A percentile compares a stretch with the other conserved stretches of the same genome.
Conservation (phyloP, 2,113 vertebrate species). For the Scomber colias region DNA sequence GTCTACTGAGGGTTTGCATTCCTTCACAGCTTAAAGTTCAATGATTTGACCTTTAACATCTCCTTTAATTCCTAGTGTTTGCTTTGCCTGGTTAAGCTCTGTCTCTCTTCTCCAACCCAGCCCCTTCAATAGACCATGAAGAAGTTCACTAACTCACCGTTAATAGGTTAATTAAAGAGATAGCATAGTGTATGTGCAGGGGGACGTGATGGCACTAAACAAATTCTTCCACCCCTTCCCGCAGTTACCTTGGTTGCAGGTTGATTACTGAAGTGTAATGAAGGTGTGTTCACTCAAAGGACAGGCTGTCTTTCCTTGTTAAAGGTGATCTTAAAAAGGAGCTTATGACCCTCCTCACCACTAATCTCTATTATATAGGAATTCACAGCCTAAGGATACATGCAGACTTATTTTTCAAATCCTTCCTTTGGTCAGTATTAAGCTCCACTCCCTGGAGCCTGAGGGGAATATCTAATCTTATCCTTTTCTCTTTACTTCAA, state of each 20-base stretch:
- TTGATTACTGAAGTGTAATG: slow-evolving; percentile 43
- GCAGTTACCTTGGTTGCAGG: slow-evolving; percentile 37
- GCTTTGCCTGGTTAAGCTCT: slow-evolving; percentile 69
- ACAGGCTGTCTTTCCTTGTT: slow-evolving; percentile 44
- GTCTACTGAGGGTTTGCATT: slow-evolving; percentile 57
- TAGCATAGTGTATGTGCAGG: slow-evolving; percentile 4
- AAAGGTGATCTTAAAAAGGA: slow-evolving; percentile 71
- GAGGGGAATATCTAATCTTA: slow-evolving; percentile 65
- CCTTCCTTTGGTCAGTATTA: slow-evolving; percentile 77
- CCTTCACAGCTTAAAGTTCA: slow-evolving; percentile 75
- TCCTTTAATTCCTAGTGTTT: slow-evolving; percentile 72
- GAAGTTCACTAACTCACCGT: slow-evolving; percentile 45
- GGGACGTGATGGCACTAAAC: slow-evolving; percentile 5
- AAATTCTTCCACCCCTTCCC: slow-evolving; percentile 31
- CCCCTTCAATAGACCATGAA: slow-evolving; percentile 66
- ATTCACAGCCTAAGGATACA: slow-evolving; percentile 79
- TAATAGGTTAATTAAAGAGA: slow-evolving; percentile 48
- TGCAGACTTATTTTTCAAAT: slow-evolving; percentile 77
- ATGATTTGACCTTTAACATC: slow-evolving; percentile 76
- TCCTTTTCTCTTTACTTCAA: slow-evolving; percentile 56
- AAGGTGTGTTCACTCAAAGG: slow-evolving; percentile 55
- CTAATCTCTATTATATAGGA: slow-evolving; percentile 78
- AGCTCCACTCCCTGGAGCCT: slow-evolving; percentile 64
- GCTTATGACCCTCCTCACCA: slow-evolving; percentile 58
- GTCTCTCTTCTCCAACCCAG: slow-evolving; percentile 58